Base-by-base conservation (phyloP, 1,140 invertebrate genomes). In the Aphaenogaster ashmeadi region DNA sequence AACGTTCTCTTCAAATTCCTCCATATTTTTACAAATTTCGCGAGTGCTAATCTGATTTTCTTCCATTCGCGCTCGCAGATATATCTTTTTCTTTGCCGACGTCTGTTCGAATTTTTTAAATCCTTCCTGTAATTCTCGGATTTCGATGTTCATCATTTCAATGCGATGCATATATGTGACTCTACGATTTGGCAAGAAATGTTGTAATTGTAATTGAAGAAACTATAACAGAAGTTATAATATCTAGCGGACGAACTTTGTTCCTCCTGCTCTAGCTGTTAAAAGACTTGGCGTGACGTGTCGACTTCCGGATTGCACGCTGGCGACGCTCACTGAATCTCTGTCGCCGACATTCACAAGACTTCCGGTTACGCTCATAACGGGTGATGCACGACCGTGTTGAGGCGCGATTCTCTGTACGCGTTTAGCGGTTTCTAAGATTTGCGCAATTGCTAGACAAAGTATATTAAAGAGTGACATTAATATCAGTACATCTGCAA, bases 61-160 rank as follows among this genome's bases (percentile, higher is more conserved):
- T 90, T 96, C 96, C 7, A 96, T 87, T 64, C 95, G 93, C 0
- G 96, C 95, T 89, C 93, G 94, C 0, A 96, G 58, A 18, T 94
- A 74, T 0, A 92, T 93, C 50, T 94, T 95, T 74, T 93, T 94
- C 84, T 94, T 96, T 0, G 80, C 90, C 0, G 92, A 93, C 11
- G 89, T 91, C 36, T 87, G 86, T 87, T 94, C 92, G 0, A 93
- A 80, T 15, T 86, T 91, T 27, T 93, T 91, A 1, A 96, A 78
- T 81, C 91, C 92, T 6, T 87, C 91, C 36, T 94, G 93, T 47
- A 96, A 85, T 4, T 95, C 94, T 2, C 96, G 95, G 80, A 96
- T 95, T 89, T 96, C 96, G 1, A 89, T 92, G 1, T 93, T 92
- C 0, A 95, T 92, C 78, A 96, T 91, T 90, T 95, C 95, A 0